These are phyloP conservation scores for Drosophila nr. perissopoda DNA, from an alignment of 2,888 invertebrate species.

Conservation along the genomic window DNA sequence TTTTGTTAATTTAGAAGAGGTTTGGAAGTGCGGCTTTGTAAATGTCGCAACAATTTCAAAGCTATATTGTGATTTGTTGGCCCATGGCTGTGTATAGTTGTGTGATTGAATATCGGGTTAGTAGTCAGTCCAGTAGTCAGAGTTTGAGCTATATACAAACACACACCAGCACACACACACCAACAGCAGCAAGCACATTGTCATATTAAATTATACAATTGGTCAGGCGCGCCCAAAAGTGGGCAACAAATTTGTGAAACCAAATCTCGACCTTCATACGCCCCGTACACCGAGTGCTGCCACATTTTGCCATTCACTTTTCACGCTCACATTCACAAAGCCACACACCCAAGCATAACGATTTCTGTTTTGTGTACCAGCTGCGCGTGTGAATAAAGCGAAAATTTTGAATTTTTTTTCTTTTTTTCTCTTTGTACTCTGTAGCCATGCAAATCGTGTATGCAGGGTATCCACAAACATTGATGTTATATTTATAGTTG, in stretches of 20 bases:
- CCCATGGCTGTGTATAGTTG: conserved; percentile 42
- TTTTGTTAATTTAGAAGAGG: conserved; percentile 11
- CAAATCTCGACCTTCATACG: conserved; percentile 43
- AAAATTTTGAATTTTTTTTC: conserved; percentile 56
- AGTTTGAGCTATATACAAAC: conserved; percentile 6
- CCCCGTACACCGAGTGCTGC: conserved; percentile 47
- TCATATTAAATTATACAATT: conserved; percentile 72
- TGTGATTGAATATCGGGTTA: conserved; percentile 67
- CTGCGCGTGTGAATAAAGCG: conserved; percentile 75
- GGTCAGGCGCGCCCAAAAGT: conserved; percentile 58
- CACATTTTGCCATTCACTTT: conserved; percentile 76
- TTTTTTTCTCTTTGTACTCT: conserved; percentile 23
- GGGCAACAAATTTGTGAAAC: conserved; percentile 52
- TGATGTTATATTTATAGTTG: background rate
- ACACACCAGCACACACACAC: conserved; percentile 5
- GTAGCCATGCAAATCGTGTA: background rate
- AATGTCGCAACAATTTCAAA: conserved; percentile 10
- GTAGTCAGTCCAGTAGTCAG: conserved; percentile 41
- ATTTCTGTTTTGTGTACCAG: conserved; percentile 61
- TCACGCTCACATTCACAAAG: conserved; percentile 59
- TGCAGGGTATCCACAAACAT: background rate
- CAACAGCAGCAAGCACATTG: conserved; percentile 51
- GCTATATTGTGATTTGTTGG: conserved; percentile 28
- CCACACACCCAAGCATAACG: conserved; percentile 25
- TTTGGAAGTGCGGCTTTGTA: conserved; percentile 25